Evolutionary conservation across 1,140 invertebrate genomes (phyloP), one percentile per base, ranked within the genome.

Genomic region (Aphelenchoides avenae): DNA sequence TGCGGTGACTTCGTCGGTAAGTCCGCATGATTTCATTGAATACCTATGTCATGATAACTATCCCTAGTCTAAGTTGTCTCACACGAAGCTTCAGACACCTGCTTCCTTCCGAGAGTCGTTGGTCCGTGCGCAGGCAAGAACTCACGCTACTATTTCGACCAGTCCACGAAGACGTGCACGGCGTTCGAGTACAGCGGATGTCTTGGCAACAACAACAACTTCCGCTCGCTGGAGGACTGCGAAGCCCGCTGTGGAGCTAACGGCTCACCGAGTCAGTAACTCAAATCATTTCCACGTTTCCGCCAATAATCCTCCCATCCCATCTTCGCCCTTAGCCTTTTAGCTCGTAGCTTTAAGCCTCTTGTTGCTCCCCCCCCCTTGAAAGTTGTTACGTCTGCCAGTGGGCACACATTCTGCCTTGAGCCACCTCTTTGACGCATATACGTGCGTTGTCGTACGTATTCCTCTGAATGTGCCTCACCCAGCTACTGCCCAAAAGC

Each of bases 171-270:
- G 37, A 67, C 78, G 6, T 90, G 88, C 71, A 80, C 83, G 29
- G 81, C 84, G 18, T 90, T 91, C 75, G 79, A 41, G 15, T 75
- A 59, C 46, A 64, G 61, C n/a, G 48, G 68, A 13, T 73, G 67
- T 52, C 47, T 67, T 15, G 60, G 87, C 4, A 89, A 89, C 73
- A 80, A 81, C 41, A 90, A 90, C 73, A 88, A 88, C 73, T 95
- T 60, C 56, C 50, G 27, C 15, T 57, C 51, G 64, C 53, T 52
- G 6, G 65, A 58, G 52, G 68, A 64, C 56, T 78, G 64, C 27
- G 54, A 53, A 66, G 59, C 46, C 42, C 52, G 36, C 29, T 66
- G 56, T 60, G n/a, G n/a, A n/a, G n/a, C n/a, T n/a, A n/a, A n/a
- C n/a, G n/a, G n/a, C n/a, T n/a, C n/a, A n/a, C n/a, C n/a, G n/a